These are phyloP conservation scores for cattle (Bos taurus) DNA, from an alignment of 2,113 vertebrate genomes.

Conservation along the genomic window DNA sequence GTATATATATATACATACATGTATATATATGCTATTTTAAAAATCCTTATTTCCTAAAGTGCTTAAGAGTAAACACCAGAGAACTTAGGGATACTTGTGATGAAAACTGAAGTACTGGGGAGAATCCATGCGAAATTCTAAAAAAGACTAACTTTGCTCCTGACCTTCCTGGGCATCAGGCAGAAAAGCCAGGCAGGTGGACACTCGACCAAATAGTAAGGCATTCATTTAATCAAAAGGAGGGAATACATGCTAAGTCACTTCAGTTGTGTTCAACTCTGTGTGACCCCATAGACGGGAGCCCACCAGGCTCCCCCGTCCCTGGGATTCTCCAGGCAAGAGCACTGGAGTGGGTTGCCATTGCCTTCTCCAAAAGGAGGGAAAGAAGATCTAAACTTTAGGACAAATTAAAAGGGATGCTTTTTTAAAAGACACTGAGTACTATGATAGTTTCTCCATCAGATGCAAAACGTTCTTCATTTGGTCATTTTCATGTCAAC, in stretches of 20 bases:
- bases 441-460: background rate
- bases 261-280: background rate
- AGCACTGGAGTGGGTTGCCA: background rate
- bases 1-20: fast-evolving
- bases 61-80: background rate
- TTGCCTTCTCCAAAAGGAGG: background rate
- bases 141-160: background rate
- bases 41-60: background rate
- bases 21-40: background rate
- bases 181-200: background rate
- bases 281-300: fast-evolving
- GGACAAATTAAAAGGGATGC: background rate
- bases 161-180: background rate
- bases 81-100: background rate
- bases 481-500: background rate
- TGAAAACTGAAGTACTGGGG: background rate
- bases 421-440: background rate
- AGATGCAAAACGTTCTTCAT: background rate
- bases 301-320: too few species aligned
- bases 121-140: too few species aligned
- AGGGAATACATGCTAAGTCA: background rate
- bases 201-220: background rate
- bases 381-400: background rate
- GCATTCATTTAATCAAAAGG: background rate
- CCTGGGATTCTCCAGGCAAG: background rate